Percentiles rank a stretch among this genome's conserved stretches.
Conservation (phyloP, 2,113 vertebrate genomes). For the Cyanoderma ruficeps region DNA sequence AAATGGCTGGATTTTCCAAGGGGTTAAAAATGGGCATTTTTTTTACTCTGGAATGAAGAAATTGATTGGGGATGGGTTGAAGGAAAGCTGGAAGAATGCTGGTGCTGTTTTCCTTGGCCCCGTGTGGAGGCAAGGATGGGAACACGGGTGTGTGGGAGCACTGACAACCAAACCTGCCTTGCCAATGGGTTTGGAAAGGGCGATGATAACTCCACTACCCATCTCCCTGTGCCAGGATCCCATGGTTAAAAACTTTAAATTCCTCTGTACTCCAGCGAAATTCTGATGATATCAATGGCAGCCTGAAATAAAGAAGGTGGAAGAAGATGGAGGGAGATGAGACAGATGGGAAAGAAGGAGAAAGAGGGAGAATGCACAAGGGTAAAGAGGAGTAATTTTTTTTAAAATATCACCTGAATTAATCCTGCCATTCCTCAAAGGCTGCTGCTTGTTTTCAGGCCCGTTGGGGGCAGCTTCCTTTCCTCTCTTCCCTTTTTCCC, state of each 20-base stretch:
- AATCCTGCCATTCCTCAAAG: background rate
- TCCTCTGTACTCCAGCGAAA: background rate
- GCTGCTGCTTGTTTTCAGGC: background rate
- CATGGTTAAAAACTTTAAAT: background rate
- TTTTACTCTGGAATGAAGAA: background rate
- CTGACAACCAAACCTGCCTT: background rate
- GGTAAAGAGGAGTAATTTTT: background rate
- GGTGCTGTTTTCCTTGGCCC: background rate
- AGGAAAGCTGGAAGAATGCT: background rate
- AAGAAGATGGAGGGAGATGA: background rate
- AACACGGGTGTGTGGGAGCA: fast-evolving
- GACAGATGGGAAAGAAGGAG: background rate
- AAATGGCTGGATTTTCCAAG: background rate
- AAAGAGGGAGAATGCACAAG: background rate
- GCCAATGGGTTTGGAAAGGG: background rate
- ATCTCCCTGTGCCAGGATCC: background rate
- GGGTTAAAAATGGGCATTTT: background rate
- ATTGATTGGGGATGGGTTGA: no score
- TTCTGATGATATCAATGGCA: background rate
- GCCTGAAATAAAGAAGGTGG: background rate
- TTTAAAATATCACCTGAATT: background rate
- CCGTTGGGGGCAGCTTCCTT: fast-evolving
- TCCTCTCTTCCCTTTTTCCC: background rate
- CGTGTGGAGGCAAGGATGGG: fast-evolving
- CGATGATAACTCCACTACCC: fast-evolving